Evolutionary conservation across 2,888 invertebrate species (phyloP), one percentile per base, ranked within the genome.

Genomic region (Timandra comae): DNA sequence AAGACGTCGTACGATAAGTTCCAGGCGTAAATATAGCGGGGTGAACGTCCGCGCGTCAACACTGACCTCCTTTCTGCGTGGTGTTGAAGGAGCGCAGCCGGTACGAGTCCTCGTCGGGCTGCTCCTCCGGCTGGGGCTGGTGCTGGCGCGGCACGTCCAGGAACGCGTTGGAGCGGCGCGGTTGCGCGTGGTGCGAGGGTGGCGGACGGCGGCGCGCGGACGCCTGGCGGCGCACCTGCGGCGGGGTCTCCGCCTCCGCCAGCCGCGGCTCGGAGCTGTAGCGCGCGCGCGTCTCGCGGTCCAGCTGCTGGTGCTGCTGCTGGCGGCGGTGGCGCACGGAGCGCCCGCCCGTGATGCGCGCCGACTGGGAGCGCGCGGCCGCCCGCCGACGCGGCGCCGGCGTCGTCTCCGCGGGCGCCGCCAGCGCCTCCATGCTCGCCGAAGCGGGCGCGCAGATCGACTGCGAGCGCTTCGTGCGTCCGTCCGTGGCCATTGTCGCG

Each of bases 31-130:
- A 72, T 72, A 66, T 71, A 76, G 70, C 41, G 56, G 63, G 81
- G 73, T 81, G 72, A 81, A 82, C 65, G 80, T 63, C 69, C 81
- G 60, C 33, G 60, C 33, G 49, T 56, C 64, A 70, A 72, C 75
- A 84, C 82, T 82, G 78, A 90, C 89, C 89, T 91, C 95, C 95
- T 90, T 97, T 97, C 58, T 93, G 90, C 57, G 96, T 94, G 81
- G 93, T 93, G 82, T 95, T 94, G 88, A 98, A 98, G 52, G 96
- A 95, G 59, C 98, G 89, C 59, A 98, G 90, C 48, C 96, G 89
- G 82, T 96, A 96, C 44, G 93, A 92, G 76, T 96, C 95, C 61
- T 95, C 95, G 59, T 95, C 94, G 32, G 92, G 92, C 44, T 90
- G 89, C 12, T 89, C 87, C 24, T 87, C 87, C 1, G 77, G 65